Percentiles rank a stretch among this genome's conserved stretches.
Evolutionary conservation across 2,888 invertebrate species (phyloP).

Genomic region (Itoplectis maculator): DNA sequence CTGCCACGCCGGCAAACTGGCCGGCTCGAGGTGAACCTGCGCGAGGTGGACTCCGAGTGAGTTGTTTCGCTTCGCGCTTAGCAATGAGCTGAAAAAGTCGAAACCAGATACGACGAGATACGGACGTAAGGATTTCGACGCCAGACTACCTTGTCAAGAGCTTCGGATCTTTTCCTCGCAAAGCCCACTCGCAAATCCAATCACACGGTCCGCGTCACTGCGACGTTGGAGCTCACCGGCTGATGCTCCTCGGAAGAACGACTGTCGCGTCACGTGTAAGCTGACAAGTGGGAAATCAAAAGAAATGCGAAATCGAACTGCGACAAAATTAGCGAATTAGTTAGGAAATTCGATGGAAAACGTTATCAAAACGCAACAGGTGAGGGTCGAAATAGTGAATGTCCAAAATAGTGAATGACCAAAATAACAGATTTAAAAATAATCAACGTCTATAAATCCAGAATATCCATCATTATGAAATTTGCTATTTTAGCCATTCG

Average conservation of each 20-base stretch:
- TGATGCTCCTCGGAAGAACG: background rate
- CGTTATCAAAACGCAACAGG: too few relatives aligned
- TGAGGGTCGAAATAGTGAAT: too few relatives aligned
- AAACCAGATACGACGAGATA: background rate
- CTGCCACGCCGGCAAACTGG: constrained; percentile 6
- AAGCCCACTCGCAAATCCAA: constrained; percentile 4
- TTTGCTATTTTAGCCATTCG: too few relatives aligned
- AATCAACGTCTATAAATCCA: too few relatives aligned
- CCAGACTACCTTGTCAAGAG: background rate
- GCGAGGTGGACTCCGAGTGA: constrained; percentile 19
- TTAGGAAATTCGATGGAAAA: too few relatives aligned
- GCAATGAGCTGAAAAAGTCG: background rate
- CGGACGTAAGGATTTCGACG: background rate
- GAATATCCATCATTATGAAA: too few relatives aligned
- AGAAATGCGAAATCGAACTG: too few relatives aligned
- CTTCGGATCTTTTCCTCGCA: background rate
- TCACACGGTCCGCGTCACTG: background rate
- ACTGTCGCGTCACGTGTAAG: background rate
- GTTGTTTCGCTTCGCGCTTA: constrained; percentile 12
- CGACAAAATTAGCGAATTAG: too few relatives aligned
- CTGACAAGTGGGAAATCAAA: background rate
- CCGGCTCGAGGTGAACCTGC: background rate
- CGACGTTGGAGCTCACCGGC: background rate
- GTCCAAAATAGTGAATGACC: too few relatives aligned
- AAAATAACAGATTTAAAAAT: too few relatives aligned